phyloP scores from a whole-genome alignment of 2,113 vertebrate genomes.

The Erpornis zantholeuca region DNA sequence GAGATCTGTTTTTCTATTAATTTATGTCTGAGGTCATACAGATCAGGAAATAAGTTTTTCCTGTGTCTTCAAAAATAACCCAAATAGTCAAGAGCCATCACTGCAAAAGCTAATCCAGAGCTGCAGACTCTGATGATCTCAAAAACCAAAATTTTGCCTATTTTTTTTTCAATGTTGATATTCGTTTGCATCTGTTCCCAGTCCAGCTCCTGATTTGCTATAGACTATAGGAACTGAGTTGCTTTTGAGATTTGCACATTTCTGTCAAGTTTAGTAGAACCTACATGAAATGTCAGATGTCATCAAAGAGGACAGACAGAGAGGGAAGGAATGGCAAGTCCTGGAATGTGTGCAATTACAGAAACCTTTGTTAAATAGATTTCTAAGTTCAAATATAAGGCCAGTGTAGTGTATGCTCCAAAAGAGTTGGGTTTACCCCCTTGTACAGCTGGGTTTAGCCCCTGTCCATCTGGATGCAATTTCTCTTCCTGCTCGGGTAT shows the following conservation, averaged over 20 bases:
- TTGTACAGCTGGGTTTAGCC: neutral
- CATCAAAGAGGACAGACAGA: neutral
- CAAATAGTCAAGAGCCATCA: neutral
- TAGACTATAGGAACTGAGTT: neutral
- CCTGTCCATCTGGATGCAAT: neutral
- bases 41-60: neutral
- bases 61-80: neutral
- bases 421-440: neutral
- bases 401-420: neutral
- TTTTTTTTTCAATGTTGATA: neutral
- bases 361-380: neutral
- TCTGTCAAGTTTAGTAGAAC: neutral
- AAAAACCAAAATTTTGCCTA: neutral
- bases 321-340: neutral
- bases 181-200: neutral
- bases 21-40: neutral
- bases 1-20: neutral
- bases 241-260: neutral
- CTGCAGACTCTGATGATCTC: neutral
- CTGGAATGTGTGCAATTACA: neutral
- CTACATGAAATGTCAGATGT: neutral
- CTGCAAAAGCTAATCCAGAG: neutral
- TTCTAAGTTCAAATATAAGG: neutral
- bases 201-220: neutral
- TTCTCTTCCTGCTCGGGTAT: neutral